Evolutionary conservation across 2,888 invertebrate species (phyloP).

Genomic region (Heliconius erato): DNA sequence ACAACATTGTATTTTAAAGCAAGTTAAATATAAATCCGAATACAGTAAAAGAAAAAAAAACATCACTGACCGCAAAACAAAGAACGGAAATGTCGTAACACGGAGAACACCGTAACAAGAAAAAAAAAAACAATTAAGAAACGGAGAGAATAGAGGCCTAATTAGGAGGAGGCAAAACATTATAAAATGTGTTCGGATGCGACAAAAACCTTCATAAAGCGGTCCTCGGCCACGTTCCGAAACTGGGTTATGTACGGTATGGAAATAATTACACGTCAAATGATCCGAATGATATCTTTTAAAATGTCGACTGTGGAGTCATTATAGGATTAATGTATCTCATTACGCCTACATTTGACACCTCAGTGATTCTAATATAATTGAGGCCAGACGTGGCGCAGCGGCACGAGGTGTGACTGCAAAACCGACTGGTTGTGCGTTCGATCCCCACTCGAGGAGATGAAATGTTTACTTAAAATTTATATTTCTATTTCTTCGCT

Average conservation of each 20-base stretch:
- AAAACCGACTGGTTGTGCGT: too few relatives aligned
- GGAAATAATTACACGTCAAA: constrained; percentile 80
- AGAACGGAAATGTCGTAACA: constrained; percentile 4
- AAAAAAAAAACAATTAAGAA: constrained; percentile 32
- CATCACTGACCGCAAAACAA: not conserved
- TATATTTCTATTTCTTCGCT: too few relatives aligned
- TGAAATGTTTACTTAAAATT: too few relatives aligned
- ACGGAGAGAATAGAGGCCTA: constrained; percentile 57
- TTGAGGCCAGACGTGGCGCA: too few relatives aligned
- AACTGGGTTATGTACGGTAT: constrained; percentile 71
- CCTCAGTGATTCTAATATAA: constrained; percentile 9
- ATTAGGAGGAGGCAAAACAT: constrained; percentile 63
- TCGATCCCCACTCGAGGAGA: too few relatives aligned
- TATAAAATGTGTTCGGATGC: constrained; percentile 56
- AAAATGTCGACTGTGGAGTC: constrained; percentile 63
- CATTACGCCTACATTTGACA: constrained; percentile 50
- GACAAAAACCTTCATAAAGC: constrained; percentile 44
- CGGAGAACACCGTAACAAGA: not conserved
- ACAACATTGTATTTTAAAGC: not conserved
- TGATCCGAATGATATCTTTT: constrained; percentile 78
- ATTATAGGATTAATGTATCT: constrained; percentile 64
- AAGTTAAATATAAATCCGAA: constrained; percentile 14
- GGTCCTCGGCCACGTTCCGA: constrained; percentile 62
- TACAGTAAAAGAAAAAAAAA: constrained; percentile 3
- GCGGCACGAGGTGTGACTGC: too few relatives aligned